Evolutionary conservation across 2,888 invertebrate species (phyloP).

Genomic region (Nymphalis c-album): DNA sequence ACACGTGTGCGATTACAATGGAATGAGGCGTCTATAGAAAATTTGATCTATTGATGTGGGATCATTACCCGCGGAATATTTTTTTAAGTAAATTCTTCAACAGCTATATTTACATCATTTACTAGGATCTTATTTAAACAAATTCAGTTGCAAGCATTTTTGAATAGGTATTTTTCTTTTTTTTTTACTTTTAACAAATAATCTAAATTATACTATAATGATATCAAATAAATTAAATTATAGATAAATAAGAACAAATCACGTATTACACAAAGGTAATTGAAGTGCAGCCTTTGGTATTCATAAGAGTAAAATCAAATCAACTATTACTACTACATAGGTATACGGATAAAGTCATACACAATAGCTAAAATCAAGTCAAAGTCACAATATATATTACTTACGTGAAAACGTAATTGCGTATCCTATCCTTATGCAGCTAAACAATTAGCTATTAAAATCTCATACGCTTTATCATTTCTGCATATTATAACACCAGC

Average conservation of each 20-base stretch:
- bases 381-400: neutral
- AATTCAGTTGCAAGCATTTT: neutral
- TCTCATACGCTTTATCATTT: neutral
- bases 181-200: too few species aligned
- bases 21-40: constrained; percentile 38
- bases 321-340: neutral
- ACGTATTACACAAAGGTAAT: neutral
- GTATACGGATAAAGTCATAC: neutral
- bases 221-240: neutral
- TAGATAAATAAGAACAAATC: neutral
- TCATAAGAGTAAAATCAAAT: constrained; percentile 1
- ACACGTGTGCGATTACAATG: constrained; percentile 43
- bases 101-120: constrained; percentile 10
- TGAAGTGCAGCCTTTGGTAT: neutral
- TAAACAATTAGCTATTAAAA: constrained; percentile 16
- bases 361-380: neutral
- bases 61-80: constrained; percentile 28
- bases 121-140: neutral
- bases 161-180: too few species aligned
- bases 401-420: constrained; percentile 1
- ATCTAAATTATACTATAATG: too few species aligned
- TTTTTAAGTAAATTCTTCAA: constrained; percentile 18
- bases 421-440: constrained; percentile 1
- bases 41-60: constrained; percentile 41
- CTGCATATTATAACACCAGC: constrained; percentile 11